phyloP scores from a whole-genome alignment of 2,888 invertebrate species.

The Parthenolecanium corni region DNA sequence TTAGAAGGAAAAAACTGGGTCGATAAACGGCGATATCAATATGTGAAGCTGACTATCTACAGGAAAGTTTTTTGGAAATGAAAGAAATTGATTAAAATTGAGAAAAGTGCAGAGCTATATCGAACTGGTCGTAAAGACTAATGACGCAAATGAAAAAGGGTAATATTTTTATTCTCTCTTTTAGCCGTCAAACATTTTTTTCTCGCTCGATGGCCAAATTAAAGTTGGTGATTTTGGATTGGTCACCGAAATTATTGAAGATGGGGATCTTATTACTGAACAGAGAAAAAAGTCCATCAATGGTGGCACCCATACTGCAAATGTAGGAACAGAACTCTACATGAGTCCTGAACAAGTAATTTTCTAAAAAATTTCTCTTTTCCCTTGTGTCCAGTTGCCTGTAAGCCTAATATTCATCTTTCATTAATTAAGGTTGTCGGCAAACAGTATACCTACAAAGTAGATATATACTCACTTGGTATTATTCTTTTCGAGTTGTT shows the following conservation, averaged over 20 bases:
- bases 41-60: too few relatives aligned
- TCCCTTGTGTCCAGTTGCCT: too few relatives aligned
- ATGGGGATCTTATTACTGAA: conserved; percentile 34
- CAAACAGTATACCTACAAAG: conserved; percentile 71
- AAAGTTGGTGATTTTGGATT: conserved; percentile 98
- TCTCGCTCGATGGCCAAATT: conserved; percentile 75
- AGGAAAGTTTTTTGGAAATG: too few relatives aligned
- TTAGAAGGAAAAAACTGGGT: too few relatives aligned
- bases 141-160: too few relatives aligned
- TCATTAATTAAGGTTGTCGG: conserved; percentile 43
- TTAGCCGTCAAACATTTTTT: conserved; percentile 82
- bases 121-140: too few relatives aligned
- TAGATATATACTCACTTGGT: conserved; percentile 90
- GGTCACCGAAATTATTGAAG: conserved; percentile 73
- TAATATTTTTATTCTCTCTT: conserved; percentile 36
- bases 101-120: too few relatives aligned
- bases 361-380: too few relatives aligned
- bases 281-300: conserved; percentile 26
- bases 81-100: too few relatives aligned
- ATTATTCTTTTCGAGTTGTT: conserved; percentile 87
- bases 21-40: too few relatives aligned
- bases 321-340: conserved; percentile 82
- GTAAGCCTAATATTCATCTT: background rate
- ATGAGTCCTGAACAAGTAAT: conserved; percentile 92
- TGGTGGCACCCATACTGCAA: conserved; percentile 43